These are phyloP conservation scores for Reticulitermes speratus DNA, from an alignment of 1,140 invertebrate species.

Conservation along the genomic window DNA sequence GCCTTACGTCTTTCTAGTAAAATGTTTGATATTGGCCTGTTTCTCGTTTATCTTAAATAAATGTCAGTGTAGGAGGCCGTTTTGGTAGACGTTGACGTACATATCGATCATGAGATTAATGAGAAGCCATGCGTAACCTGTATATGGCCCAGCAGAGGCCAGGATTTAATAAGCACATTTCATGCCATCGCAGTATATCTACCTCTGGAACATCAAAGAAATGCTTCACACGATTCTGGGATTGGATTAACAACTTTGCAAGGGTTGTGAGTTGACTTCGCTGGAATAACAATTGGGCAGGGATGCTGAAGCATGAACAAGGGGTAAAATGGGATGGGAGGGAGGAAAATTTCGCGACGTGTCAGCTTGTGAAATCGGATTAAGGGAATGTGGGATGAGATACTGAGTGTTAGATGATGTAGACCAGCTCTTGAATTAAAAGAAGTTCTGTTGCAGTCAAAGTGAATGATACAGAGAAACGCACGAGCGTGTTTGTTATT, in stretches of 20 bases:
- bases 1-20: no score
- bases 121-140: not conserved
- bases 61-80: no score
- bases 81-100: no score
- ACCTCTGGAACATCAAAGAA: not conserved
- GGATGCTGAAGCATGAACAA: conserved; percentile 10
- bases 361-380: conserved; percentile 17
- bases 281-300: not conserved
- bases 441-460: not conserved
- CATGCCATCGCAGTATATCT: not conserved
- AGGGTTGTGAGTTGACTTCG: not conserved
- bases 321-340: not conserved
- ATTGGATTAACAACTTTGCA: conserved; percentile 9
- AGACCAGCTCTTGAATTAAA: not conserved
- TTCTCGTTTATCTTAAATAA: no score
- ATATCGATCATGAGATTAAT: not conserved
- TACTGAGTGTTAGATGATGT: not conserved
- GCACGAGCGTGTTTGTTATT: no score
- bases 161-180: not conserved
- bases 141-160: not conserved
- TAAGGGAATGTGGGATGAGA: not conserved
- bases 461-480: not conserved
- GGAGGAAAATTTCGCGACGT: not conserved
- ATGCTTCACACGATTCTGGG: not conserved
- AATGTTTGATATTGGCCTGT: no score